These are phyloP conservation scores for Oligia strigilis DNA, from an alignment of 2,888 invertebrate species.

Conservation along the genomic window DNA sequence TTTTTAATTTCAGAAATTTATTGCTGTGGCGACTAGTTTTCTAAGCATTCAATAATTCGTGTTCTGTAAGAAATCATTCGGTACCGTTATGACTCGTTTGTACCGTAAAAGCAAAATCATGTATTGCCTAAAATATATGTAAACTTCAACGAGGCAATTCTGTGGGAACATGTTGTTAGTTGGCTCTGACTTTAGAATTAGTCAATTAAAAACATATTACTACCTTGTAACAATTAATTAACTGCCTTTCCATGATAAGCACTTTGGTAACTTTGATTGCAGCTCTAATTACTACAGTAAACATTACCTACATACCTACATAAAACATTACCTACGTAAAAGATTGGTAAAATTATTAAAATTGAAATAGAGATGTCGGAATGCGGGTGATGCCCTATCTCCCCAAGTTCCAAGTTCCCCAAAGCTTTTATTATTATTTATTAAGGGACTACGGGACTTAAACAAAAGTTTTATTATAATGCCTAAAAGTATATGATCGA, in stretches of 20 bases:
- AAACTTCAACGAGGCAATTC: constrained; percentile 50
- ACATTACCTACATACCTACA: constrained; percentile 13
- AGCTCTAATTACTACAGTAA: constrained; percentile 19
- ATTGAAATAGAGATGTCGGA: not conserved
- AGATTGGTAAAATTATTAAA: not conserved
- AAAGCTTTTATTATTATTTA: too few species aligned
- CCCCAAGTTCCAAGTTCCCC: too few species aligned
- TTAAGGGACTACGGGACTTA: too few species aligned
- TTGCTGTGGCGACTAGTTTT: constrained; percentile 14
- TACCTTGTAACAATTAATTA: constrained; percentile 50
- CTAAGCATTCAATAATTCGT: constrained; percentile 45
- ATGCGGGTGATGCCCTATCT: not conserved
- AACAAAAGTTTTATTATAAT: too few species aligned
- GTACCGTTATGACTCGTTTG: constrained; percentile 67
- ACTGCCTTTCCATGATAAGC: constrained; percentile 32
- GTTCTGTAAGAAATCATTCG: constrained; percentile 17
- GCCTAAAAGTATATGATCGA: too few species aligned
- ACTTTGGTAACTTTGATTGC: constrained; percentile 33
- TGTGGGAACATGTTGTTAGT: constrained; percentile 66
- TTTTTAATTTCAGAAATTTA: constrained; percentile 10
- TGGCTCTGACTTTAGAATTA: constrained; percentile 59
- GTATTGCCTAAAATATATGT: constrained; percentile 62
- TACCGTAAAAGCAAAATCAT: constrained; percentile 68
- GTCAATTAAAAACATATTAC: constrained; percentile 53
- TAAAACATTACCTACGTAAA: not conserved